Evolutionary conservation across 2,113 vertebrate genomes (phyloP).

Genomic region (Dipodomys merriami): DNA sequence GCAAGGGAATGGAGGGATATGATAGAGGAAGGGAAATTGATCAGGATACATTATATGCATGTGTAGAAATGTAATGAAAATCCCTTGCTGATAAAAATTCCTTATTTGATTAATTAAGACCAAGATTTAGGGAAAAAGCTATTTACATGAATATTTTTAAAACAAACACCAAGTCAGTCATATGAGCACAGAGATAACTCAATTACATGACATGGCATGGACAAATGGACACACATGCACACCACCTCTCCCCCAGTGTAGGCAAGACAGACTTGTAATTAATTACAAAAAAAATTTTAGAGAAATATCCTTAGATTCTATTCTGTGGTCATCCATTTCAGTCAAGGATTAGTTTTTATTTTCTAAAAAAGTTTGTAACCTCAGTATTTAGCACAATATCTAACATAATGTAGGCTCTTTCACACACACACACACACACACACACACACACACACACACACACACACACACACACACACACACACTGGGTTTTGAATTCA

Average conservation of each 20-base stretch:
- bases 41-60: no score
- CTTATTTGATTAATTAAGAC: constrained; percentile 28
- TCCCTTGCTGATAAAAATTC: no score
- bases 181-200: background rate
- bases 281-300: background rate
- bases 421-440: no score
- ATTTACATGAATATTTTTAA: constrained; percentile 8
- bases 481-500: no score
- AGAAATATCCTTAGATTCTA: background rate
- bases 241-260: background rate
- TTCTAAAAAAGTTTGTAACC: background rate
- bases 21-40: no score
- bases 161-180: background rate
- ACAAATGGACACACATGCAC: background rate
- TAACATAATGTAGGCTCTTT: background rate
- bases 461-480: no score
- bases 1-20: no score
- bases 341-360: background rate
- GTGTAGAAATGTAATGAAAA: no score
- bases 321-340: constrained; percentile 7
- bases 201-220: background rate
- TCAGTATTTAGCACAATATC: background rate
- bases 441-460: no score
- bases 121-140: constrained; percentile 3
- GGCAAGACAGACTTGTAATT: background rate